phyloP scores from a whole-genome alignment of 2,113 vertebrate genomes.

The Psilopsiagon aymara region DNA sequence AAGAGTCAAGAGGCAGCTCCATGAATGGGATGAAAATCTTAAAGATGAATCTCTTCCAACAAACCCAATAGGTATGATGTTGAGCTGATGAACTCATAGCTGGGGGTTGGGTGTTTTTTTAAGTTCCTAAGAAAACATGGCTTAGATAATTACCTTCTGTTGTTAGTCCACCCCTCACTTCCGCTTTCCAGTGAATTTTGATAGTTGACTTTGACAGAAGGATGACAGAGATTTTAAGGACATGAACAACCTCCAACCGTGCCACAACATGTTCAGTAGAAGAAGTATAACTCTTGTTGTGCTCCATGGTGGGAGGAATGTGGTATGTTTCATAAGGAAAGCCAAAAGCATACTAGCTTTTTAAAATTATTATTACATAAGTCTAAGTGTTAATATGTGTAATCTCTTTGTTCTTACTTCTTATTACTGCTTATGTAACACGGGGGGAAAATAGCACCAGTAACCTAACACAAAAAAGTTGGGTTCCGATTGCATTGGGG shows the following conservation, averaged over 20 bases:
- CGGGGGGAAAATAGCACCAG: background rate
- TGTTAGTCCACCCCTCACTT: background rate
- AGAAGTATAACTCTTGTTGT: background rate
- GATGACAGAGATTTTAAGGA: background rate
- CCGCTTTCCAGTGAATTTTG: background rate
- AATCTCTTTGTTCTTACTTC: background rate
- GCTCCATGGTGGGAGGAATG: background rate
- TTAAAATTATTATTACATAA: background rate
- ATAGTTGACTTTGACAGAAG: background rate
- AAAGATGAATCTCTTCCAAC: constrained; percentile 95
- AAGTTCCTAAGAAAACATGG: background rate
- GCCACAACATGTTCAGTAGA: background rate
- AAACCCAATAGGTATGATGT: constrained; percentile 88
- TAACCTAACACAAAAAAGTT: background rate
- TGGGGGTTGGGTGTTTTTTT: too few relatives aligned
- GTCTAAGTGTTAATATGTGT: background rate
- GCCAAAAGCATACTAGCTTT: background rate
- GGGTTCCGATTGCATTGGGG: background rate
- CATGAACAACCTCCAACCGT: background rate
- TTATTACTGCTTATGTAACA: background rate
- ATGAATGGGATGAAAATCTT: constrained; percentile 97
- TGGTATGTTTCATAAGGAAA: background rate
- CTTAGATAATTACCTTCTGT: background rate
- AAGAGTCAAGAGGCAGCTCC: constrained; percentile 94
- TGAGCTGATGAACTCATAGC: background rate